Evolutionary conservation across 2,797 vertebrate genomes (phyloP).

Genomic region (Crocodylus rhombifer): DNA sequence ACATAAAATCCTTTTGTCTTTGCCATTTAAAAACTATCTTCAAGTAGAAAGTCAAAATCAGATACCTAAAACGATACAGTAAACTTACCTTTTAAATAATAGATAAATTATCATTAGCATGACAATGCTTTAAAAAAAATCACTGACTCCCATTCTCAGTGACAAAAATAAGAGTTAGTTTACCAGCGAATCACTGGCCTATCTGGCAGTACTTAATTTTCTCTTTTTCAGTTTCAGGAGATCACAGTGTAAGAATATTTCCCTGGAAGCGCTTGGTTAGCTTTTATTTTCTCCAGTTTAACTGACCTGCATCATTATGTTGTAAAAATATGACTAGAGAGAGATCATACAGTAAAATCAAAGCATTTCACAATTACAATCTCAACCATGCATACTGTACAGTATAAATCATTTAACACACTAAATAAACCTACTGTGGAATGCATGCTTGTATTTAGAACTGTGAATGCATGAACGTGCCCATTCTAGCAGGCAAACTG

Average conservation of each 20-base stretch:
- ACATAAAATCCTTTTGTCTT: neutral
- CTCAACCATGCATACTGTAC: neutral
- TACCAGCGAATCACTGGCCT: neutral
- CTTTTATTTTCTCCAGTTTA: neutral
- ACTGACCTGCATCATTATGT: neutral
- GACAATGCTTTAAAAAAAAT: neutral
- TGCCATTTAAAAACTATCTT: neutral
- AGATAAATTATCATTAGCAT: neutral
- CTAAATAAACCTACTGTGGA: slow-evolving; percentile 4
- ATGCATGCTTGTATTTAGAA: neutral
- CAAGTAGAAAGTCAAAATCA: neutral
- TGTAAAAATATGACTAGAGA: neutral
- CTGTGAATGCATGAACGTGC: neutral
- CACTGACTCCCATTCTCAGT: neutral
- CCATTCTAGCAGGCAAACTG: neutral
- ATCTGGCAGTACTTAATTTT: neutral
- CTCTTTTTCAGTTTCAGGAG: neutral
- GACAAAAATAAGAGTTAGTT: neutral
- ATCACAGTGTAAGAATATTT: neutral
- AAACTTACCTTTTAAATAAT: neutral
- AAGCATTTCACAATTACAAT: neutral
- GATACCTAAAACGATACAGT: neutral
- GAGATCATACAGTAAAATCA: neutral
- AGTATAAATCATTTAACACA: slow-evolving; percentile 14
- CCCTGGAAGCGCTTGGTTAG: neutral